A percentile compares a stretch with the other conserved stretches of the same genome.
These are phyloP conservation scores for Bombus sylvicola DNA, from an alignment of 1,140 invertebrate species.

Conservation along the genomic window DNA sequence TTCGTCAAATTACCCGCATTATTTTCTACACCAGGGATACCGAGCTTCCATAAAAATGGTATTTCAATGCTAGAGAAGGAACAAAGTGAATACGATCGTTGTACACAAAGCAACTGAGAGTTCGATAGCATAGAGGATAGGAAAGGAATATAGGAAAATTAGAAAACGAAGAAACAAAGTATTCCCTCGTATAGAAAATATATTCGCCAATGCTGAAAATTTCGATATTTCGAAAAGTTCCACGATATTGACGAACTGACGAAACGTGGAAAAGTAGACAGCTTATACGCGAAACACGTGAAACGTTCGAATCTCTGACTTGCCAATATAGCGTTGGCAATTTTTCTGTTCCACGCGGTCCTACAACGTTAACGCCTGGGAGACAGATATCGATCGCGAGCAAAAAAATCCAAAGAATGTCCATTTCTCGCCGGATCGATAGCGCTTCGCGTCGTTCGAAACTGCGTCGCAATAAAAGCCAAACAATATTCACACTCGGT, in stretches of 20 bases:
- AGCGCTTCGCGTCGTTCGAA: not conserved
- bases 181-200: too few relatives aligned
- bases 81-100: not conserved
- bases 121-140: too few relatives aligned
- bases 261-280: too few relatives aligned
- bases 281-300: too few relatives aligned
- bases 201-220: too few relatives aligned
- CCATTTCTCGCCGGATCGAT: slow-evolving; percentile 30
- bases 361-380: not conserved
- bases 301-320: not conserved
- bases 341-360: not conserved
- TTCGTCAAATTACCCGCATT: not conserved
- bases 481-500: slow-evolving; percentile 47
- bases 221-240: too few relatives aligned
- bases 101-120: too few relatives aligned
- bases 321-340: not conserved
- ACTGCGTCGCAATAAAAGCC: slow-evolving; percentile 28
- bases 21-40: too few relatives aligned
- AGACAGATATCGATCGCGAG: not conserved
- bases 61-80: not conserved
- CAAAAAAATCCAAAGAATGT: slow-evolving; percentile 5
- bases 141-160: too few relatives aligned
- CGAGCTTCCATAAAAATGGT: not conserved
- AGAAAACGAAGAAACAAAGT: too few relatives aligned
- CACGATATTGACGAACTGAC: too few relatives aligned